Conservation (phyloP, 2,113 vertebrate genomes). For the Eptesicus fuscus region DNA sequence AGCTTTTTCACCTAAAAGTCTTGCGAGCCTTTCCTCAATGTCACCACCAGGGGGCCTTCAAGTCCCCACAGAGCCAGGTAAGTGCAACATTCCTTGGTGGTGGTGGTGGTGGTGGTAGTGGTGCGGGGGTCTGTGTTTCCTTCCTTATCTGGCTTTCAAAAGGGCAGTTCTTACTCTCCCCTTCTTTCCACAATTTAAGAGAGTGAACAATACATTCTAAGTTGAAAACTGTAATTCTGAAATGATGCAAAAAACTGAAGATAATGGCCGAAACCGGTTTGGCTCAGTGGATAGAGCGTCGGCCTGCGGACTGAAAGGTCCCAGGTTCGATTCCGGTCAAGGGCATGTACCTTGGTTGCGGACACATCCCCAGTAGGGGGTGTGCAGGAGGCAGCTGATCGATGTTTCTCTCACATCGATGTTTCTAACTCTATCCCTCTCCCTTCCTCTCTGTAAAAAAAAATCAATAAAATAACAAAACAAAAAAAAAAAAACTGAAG, state of each 20-base stretch:
- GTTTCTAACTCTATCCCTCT: no score
- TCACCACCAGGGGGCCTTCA: slow-evolving; percentile 42
- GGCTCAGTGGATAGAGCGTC: no score
- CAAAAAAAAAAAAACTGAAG: slow-evolving; percentile 33
- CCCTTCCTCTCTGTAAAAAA: no score
- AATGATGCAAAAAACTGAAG: slow-evolving; percentile 28
- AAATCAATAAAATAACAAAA: no score
- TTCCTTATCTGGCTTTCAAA: neutral
- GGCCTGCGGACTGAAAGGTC: no score
- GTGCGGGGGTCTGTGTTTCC: neutral
- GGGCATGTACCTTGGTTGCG: no score
- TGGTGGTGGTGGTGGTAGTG: no score
- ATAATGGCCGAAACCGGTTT: no score
- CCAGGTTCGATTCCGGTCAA: no score
- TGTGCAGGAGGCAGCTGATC: no score
- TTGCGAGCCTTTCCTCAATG: neutral
- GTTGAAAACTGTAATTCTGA: slow-evolving; percentile 27
- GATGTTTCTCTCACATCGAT: no score
- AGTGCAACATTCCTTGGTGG: neutral
- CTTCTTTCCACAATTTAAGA: neutral
- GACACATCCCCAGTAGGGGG: no score
- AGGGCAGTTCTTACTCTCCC: neutral
- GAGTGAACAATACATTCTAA: neutral
- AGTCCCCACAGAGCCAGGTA: neutral
- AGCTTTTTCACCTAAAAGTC: neutral